Evolutionary conservation across 2,113 vertebrate genomes (phyloP), one percentile per base, ranked within the genome.

Genomic region (Brachionichthys hirsutus): DNA sequence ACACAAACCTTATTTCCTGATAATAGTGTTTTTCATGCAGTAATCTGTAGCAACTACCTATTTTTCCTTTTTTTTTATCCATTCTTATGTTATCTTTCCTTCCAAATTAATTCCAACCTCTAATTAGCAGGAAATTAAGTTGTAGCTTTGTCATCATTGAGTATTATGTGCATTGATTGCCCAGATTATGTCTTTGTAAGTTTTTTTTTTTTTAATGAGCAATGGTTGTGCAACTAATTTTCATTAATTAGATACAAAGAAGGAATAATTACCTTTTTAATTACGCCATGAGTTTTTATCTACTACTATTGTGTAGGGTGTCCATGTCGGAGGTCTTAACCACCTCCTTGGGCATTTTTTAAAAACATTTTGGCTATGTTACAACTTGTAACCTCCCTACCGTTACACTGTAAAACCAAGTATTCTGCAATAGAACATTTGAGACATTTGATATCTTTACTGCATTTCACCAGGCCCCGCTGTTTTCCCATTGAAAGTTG

Each of bases 161-260:
- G 77, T 70, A 78, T 89, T 82, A 90, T 92, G 58, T 89, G 80
- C 71, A 59, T 79, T 93, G 92, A 94, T 92, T 92, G 89, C 85
- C 75, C 70, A 87, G 85, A 93, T 92, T 90, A 78, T 89, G 89
- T 91, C 89, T 87, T 38, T 38, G 3, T 38, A 0, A 38, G 10
- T 38, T 38, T 38, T 38, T 38, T 85, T 92, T 74, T 91, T 75
- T 66, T 58, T 89, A 86, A 80, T 30, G 24, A 30, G 24, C 79
- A 85, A 92, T 75, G 88, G 88, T 86, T 79, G 85, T 81, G 85
- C 55, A 71, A 55, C 80, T 92, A 83, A 90, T 92, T 91, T 92
- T 87, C 83, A 92, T 92, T 92, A 92, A 92, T 92, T 88, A 92
- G 85, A 80, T 83, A 90, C 87, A 92, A 89, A 89, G 85, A 77